Evolutionary conservation across 2,888 invertebrate species (phyloP).

Genomic region (Colostygia pectinataria): DNA sequence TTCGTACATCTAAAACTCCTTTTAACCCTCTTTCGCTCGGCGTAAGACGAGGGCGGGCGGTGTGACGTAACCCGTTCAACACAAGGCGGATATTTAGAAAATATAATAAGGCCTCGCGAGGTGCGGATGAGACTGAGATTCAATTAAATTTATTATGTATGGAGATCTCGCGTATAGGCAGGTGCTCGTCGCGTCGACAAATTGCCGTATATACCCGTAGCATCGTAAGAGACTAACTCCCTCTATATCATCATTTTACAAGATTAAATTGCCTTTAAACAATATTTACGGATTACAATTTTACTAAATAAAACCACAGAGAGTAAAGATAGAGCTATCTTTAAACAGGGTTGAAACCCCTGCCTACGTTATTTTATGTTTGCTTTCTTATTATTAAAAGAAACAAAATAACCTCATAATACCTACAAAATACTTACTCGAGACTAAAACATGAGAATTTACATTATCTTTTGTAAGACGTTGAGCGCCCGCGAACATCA

Average conservation of each 20-base stretch:
- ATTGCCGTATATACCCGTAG: slow-evolving; percentile 53
- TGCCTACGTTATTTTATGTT: too few relatives aligned
- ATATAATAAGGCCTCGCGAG: slow-evolving; percentile 72
- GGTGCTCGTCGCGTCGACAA: slow-evolving; percentile 73
- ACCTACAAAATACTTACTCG: slow-evolving; percentile 28
- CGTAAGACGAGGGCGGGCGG: slow-evolving; percentile 78
- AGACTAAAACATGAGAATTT: slow-evolving; percentile 46
- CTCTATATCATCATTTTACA: slow-evolving; percentile 29
- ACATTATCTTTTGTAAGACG: slow-evolving; percentile 48
- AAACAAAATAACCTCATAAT: slow-evolving; percentile 22
- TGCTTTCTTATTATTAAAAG: background rate
- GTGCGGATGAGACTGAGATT: slow-evolving; percentile 78
- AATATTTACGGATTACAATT: slow-evolving; percentile 6
- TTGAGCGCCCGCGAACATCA: slow-evolving; percentile 64
- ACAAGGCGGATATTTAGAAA: slow-evolving; percentile 75
- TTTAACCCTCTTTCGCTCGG: slow-evolving; percentile 81
- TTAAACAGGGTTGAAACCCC: too few relatives aligned
- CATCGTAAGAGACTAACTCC: slow-evolving; percentile 46
- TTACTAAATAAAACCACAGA: background rate
- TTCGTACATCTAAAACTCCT: slow-evolving; percentile 84
- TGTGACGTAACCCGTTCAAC: slow-evolving; percentile 64
- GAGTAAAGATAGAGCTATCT: background rate
- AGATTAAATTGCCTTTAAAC: slow-evolving; percentile 30
- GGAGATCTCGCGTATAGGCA: slow-evolving; percentile 75
- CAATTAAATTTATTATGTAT: slow-evolving; percentile 83